Base-by-base conservation (phyloP, 1,140 invertebrate species). In the Mesaphorura yosii region DNA sequence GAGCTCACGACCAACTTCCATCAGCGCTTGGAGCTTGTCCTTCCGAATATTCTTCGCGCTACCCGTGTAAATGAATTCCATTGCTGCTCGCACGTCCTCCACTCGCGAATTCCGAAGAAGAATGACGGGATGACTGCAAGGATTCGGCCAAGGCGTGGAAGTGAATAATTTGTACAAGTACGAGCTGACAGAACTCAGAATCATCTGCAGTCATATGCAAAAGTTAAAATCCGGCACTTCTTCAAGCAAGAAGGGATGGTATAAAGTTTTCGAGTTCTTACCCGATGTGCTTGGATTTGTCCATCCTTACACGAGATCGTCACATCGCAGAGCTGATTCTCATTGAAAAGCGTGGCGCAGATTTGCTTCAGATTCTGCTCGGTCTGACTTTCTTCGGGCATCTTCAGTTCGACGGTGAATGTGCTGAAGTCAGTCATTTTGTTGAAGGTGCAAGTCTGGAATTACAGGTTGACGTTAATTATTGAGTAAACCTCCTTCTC, bases 51-150 rank as follows among this genome's bases (percentile, higher is more conserved):
- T 29, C 26, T 22, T 34, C 2, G 25, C 20, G 34, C 22, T 51
- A 19, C 57, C 57, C 23, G 22, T 26, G 48, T 59, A 59, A n/a
- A 59, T 40, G 27, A 50, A 59, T 26, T 54, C 26, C n/a, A 59
- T 28, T 3, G 37, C 52, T 19, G 26, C n/a, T n/a, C 37, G 38
- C 15, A 59, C 48, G 25, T 59, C 57, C 2, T 27, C 38, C 10
- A 51, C 34, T 26, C 3, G 45, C 7, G 7, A 54, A 19, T 37
- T 40, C 20, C 52, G 37, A 22, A 59, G 31, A 15, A 59, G 44
- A 19, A 59, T 19, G 31, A 59, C 37, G n/a, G 57, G 57, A 31
- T 59, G 57, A 38, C 25, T 34, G 27, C 57, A 59, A 3, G 57
- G 57, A 3, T 28, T 37, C n/a, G 52, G 47, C 28, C 42, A 39